Percentiles rank a stretch among this genome's conserved stretches.
These are phyloP conservation scores for Harpalus rufipes DNA, from an alignment of 2,888 invertebrate species.

Conservation along the genomic window DNA sequence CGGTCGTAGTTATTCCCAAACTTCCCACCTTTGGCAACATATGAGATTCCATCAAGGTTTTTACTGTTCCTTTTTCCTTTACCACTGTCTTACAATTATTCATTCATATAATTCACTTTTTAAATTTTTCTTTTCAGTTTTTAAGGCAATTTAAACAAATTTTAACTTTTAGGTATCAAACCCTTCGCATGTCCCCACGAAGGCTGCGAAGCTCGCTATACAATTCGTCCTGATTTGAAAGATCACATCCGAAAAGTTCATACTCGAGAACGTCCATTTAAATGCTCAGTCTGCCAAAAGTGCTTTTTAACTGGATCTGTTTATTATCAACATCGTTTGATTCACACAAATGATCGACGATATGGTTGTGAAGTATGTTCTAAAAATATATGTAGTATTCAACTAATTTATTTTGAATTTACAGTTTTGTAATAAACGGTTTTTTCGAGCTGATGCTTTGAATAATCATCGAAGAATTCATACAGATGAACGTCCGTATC, in stretches of 20 bases:
- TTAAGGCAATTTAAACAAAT: neutral
- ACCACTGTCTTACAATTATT: neutral
- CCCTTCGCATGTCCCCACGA: conserved; percentile 82
- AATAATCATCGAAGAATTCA: conserved; percentile 83
- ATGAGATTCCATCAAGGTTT: conserved; percentile 82
- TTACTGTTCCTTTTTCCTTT: conserved; percentile 11
- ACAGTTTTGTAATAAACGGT: conserved; percentile 80
- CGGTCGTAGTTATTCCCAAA: conserved; percentile 82
- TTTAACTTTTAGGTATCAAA: conserved; percentile 78
- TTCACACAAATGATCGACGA: conserved; percentile 82
- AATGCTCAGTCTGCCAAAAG: conserved; percentile 81
- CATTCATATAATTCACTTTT: no score
- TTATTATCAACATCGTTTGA: conserved; percentile 82
- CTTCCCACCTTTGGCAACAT: conserved; percentile 84
- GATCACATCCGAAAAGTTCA: conserved; percentile 83
- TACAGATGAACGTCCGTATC: conserved; percentile 81
- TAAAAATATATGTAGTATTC: neutral
- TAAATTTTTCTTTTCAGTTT: neutral
- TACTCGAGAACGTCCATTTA: conserved; percentile 82
- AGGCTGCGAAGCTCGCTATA: conserved; percentile 81
- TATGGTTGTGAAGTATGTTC: conserved; percentile 81
- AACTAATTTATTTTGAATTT: conserved; percentile 57
- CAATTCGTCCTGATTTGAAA: conserved; percentile 82
- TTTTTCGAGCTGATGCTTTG: conserved; percentile 82
- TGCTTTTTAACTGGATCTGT: conserved; percentile 83